A percentile compares a stretch with the other conserved stretches of the same genome.
Evolutionary conservation across 2,888 invertebrate genomes (phyloP).

Genomic region (Alloscopus bannaensis): DNA sequence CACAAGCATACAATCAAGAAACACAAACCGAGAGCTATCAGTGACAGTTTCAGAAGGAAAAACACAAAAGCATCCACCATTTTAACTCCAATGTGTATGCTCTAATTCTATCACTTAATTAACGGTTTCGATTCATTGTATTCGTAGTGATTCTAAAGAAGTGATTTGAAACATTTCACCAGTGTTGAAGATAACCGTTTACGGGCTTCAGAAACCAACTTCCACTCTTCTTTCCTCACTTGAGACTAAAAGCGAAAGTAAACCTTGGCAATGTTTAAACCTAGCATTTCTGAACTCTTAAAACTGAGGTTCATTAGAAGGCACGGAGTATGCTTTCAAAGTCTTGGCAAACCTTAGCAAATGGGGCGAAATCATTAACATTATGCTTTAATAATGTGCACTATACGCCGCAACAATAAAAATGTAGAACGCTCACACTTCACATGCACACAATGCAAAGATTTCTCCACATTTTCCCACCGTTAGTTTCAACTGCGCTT

Average conservation of each 20-base stretch:
- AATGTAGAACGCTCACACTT: conserved; percentile 56
- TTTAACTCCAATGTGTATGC: conserved; percentile 14
- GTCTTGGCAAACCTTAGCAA: conserved; percentile 20
- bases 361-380: conserved; percentile 15
- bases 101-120: too few relatives aligned
- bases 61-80: conserved; percentile 58
- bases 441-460: conserved; percentile 40
- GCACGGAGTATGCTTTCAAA: conserved; percentile 5
- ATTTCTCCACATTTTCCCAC: conserved; percentile 63
- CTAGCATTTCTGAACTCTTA: too few relatives aligned
- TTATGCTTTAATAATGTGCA: conserved; percentile 20
- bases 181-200: too few relatives aligned
- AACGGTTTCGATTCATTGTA: too few relatives aligned
- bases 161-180: too few relatives aligned
- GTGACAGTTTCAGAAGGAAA: conserved; percentile 50
- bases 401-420: conserved; percentile 22
- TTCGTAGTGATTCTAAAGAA: too few relatives aligned
- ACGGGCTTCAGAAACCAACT: too few relatives aligned
- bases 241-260: too few relatives aligned
- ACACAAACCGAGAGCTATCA: conserved; percentile 53
- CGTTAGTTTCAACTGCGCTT: conserved; percentile 21
- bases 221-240: too few relatives aligned
- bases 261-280: too few relatives aligned
- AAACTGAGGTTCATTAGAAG: too few relatives aligned
- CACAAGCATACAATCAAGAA: conserved; percentile 52